These are phyloP conservation scores for Halictus quadricinctus DNA, from an alignment of 2,888 invertebrate species.

Conservation along the genomic window DNA sequence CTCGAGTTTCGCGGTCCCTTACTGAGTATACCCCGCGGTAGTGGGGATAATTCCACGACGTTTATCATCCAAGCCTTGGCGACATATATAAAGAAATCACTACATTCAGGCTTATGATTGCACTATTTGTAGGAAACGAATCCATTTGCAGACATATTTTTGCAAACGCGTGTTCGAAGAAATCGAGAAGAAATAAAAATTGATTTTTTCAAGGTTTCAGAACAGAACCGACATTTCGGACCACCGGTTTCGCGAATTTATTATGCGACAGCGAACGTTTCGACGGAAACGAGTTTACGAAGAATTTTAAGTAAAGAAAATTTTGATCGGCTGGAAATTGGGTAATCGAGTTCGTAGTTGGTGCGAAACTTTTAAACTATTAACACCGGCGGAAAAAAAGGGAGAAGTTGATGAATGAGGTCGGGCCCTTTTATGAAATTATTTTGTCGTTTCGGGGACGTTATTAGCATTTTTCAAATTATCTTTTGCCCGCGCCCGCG, in stretches of 20 bases:
- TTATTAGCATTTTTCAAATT: background rate
- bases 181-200: background rate
- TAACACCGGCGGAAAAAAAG: background rate
- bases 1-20: too few relatives aligned
- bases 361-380: background rate
- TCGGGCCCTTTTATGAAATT: background rate
- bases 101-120: too few relatives aligned
- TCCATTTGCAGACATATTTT: too few relatives aligned
- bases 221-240: background rate
- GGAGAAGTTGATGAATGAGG: background rate
- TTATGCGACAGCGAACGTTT: background rate
- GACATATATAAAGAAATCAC: too few relatives aligned
- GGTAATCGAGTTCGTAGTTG: background rate
- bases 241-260: background rate
- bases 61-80: too few relatives aligned
- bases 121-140: too few relatives aligned
- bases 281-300: background rate
- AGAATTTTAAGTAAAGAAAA: conserved; percentile 4
- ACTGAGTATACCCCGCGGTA: too few relatives aligned
- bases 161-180: too few relatives aligned
- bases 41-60: too few relatives aligned
- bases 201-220: background rate
- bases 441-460: background rate
- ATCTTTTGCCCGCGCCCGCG: background rate
- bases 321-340: conserved; percentile 1